These are phyloP conservation scores for Catamblyrhynchus diadema DNA, from an alignment of 2,797 vertebrate species.

Conservation along the genomic window DNA sequence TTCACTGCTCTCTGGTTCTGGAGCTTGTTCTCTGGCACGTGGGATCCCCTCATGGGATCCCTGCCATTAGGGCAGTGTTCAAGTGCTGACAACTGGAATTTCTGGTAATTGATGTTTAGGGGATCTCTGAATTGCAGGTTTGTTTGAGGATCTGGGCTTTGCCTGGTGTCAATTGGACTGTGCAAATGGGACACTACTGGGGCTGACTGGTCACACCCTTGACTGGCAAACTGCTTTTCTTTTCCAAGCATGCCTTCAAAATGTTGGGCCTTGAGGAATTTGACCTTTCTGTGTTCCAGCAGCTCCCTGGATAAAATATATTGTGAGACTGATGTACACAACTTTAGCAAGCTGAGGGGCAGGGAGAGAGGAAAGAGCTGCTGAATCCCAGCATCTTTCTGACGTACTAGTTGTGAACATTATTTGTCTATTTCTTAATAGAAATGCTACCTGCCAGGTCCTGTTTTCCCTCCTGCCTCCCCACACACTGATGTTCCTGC, in stretches of 20 bases:
- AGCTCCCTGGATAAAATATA: neutral
- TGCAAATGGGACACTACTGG: neutral
- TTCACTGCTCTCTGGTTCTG: neutral
- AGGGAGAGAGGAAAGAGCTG: neutral
- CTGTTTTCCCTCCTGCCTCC: neutral
- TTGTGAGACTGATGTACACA: neutral
- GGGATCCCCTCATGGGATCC: neutral
- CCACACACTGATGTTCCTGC: neutral
- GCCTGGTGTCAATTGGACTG: neutral
- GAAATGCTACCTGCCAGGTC: neutral
- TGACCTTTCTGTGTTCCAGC: neutral
- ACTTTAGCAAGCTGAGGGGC: neutral
- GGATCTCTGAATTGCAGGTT: neutral
- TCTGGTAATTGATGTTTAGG: neutral
- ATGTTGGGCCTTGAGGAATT: neutral
- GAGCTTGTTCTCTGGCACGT: neutral
- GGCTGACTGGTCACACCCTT: neutral
- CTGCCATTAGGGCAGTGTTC: neutral
- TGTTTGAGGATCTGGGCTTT: neutral
- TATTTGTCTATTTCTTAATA: neutral
- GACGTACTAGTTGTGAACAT: fast-evolving
- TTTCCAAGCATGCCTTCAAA: neutral
- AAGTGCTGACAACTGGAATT: neutral
- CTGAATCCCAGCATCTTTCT: neutral
- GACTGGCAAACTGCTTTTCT: neutral